Conservation (phyloP, 2,888 invertebrate species). For the Drosophila borborema region DNA sequence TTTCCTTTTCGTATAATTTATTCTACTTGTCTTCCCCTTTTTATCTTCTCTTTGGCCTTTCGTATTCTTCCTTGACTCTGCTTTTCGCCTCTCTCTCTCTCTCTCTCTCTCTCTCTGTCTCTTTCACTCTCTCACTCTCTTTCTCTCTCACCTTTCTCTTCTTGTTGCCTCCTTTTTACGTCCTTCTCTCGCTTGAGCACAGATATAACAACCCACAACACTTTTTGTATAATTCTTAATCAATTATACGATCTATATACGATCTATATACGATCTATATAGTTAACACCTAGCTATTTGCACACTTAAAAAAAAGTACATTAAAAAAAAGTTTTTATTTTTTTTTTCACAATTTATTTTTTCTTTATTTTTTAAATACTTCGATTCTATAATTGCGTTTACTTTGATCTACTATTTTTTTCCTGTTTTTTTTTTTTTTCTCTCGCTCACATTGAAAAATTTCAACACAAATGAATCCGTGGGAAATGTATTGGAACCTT, state of each 20-base stretch:
- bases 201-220: conserved; percentile 36
- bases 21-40: neutral
- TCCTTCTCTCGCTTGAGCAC: conserved; percentile 30
- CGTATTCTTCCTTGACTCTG: neutral
- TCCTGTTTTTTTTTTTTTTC: neutral
- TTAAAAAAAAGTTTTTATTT: conserved; percentile 25
- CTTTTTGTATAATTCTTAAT: conserved; percentile 13
- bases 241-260: conserved; percentile 21
- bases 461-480: conserved; percentile 47
- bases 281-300: conserved; percentile 27
- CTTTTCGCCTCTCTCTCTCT: neutral
- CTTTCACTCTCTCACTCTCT: too few relatives aligned
- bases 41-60: neutral
- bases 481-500: conserved; percentile 33
- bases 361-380: conserved; percentile 18
- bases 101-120: too few relatives aligned
- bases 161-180: neutral
- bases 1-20: neutral
- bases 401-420: conserved; percentile 16
- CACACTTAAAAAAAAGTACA: conserved; percentile 48
- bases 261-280: conserved; percentile 1
- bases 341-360: neutral
- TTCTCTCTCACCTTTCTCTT: too few relatives aligned
- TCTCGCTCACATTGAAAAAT: conserved; percentile 24
- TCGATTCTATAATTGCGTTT: conserved; percentile 45